Evolutionary conservation across 2,888 invertebrate genomes (phyloP).

Genomic region (Philonicus albiceps): DNA sequence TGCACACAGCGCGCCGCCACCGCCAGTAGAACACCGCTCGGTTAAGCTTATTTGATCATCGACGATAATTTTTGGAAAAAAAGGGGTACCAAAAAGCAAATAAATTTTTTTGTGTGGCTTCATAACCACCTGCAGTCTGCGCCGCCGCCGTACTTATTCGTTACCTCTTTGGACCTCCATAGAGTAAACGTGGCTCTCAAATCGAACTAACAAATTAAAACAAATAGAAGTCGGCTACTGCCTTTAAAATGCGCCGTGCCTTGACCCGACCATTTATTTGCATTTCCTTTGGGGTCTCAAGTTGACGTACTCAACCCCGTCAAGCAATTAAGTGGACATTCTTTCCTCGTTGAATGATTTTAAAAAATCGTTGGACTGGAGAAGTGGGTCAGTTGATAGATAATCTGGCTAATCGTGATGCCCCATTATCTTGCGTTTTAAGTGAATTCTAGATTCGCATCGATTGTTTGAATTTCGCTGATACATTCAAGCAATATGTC

Average conservation of each 20-base stretch:
- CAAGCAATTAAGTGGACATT: background rate
- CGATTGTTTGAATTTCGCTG: background rate
- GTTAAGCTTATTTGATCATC: slow-evolving; percentile 36
- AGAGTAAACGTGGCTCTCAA: slow-evolving; percentile 23
- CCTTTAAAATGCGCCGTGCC: slow-evolving; percentile 33
- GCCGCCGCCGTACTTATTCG: background rate
- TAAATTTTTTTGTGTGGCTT: slow-evolving; percentile 24
- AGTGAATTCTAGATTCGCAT: slow-evolving; percentile 12
- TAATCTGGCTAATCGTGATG: background rate
- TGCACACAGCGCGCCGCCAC: background rate
- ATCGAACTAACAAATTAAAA: slow-evolving; percentile 42
- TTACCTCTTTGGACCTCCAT: slow-evolving; percentile 5
- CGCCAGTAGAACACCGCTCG: background rate
- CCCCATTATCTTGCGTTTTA: background rate
- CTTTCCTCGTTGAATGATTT: background rate
- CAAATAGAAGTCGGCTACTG: slow-evolving; percentile 42
- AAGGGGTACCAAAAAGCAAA: slow-evolving; percentile 24
- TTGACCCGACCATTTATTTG: slow-evolving; percentile 22
- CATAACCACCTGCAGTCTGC: slow-evolving; percentile 15
- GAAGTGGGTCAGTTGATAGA: background rate
- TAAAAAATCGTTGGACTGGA: background rate
- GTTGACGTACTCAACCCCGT: background rate
- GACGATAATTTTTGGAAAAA: slow-evolving; percentile 39
- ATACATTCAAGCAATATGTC: slow-evolving; percentile 28
- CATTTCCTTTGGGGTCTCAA: slow-evolving; percentile 3